phyloP scores from a whole-genome alignment of 2,113 vertebrate species.

The Gymnobelideus leadbeateri region DNA sequence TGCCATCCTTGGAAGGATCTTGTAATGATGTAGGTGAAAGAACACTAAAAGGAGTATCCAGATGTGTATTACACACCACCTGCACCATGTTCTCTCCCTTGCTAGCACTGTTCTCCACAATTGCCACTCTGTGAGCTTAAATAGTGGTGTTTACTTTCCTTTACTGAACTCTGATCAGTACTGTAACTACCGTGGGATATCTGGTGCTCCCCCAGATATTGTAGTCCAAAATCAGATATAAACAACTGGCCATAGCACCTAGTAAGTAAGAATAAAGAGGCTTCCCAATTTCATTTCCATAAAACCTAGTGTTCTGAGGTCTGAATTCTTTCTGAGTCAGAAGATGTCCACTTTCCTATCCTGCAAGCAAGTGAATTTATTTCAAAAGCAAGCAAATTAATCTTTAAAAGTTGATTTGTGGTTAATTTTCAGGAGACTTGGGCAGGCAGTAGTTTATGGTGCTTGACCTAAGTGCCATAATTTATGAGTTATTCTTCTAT shows the following conservation, averaged over 20 bases:
- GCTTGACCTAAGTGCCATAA: neutral
- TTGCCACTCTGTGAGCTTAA: neutral
- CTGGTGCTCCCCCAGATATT: neutral
- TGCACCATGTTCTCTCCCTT: neutral
- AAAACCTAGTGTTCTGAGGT: neutral
- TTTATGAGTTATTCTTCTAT: neutral
- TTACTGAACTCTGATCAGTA: neutral
- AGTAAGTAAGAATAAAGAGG: neutral
- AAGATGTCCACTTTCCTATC: neutral
- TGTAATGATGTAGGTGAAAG: neutral
- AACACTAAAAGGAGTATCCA: neutral
- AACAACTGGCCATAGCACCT: neutral
- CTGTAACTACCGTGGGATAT: neutral
- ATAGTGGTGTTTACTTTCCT: neutral
- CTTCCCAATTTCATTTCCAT: neutral
- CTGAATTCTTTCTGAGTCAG: neutral
- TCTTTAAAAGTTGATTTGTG: too few relatives aligned
- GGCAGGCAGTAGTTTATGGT: neutral
- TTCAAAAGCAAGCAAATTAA: neutral
- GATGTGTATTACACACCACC: neutral
- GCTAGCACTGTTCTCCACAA: neutral
- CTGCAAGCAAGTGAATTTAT: neutral
- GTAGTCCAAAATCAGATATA: neutral
- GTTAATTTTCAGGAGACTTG: too few relatives aligned
- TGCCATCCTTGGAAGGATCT: neutral